Conservation (phyloP, 2,797 vertebrate genomes). For the Pipistrellus nathusii region DNA sequence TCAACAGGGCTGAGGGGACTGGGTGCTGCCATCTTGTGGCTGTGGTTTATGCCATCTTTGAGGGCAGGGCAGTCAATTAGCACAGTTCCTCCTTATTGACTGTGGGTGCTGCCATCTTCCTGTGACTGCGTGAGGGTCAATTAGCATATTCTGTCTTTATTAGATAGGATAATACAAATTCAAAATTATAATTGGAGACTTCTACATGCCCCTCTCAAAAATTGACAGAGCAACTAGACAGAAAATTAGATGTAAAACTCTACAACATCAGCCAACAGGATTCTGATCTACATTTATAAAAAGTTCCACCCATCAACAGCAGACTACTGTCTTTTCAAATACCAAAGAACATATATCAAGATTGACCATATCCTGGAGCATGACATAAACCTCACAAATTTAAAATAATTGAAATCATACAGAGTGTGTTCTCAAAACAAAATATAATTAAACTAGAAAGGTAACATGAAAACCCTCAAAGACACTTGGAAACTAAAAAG, state of each 20-base stretch:
- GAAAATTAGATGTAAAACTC: not conserved
- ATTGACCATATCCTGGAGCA: not conserved
- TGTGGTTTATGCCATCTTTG: too few species aligned
- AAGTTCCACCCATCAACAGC: not conserved
- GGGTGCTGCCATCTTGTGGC: too few species aligned
- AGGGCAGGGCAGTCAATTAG: too few species aligned
- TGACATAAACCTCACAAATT: not conserved
- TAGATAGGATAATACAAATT: not conserved
- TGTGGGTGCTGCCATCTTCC: too few species aligned
- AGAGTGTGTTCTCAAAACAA: not conserved
- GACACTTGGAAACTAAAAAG: not conserved
- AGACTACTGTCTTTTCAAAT: not conserved
- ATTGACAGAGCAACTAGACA: not conserved
- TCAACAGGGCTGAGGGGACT: too few species aligned
- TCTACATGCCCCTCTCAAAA: not conserved
- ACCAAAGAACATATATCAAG: not conserved
- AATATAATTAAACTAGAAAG: not conserved
- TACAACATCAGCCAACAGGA: not conserved
- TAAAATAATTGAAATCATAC: not conserved
- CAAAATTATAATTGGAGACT: not conserved
- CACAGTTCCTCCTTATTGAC: too few species aligned
- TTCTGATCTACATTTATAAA: not conserved
- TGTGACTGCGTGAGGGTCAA: too few species aligned
- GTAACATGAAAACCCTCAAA: not conserved
- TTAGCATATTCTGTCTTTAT: too few species aligned